Evolutionary conservation across 2,113 vertebrate species (phyloP).

Genomic region (Nycticorax nycticorax): DNA sequence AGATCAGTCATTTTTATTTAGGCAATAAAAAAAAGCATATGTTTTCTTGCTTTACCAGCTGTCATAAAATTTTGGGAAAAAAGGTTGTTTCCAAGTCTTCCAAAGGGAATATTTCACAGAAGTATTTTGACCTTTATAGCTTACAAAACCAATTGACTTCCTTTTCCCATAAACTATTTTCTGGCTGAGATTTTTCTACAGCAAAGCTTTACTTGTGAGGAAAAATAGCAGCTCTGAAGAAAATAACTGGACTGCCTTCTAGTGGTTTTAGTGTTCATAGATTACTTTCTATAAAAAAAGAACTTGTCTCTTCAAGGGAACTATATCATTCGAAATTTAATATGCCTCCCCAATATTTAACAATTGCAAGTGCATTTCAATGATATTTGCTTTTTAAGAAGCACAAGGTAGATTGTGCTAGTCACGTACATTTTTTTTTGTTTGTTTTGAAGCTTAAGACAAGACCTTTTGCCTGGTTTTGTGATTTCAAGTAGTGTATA

Average conservation of each 20-base stretch:
- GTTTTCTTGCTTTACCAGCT: constrained; percentile 64
- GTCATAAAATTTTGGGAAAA: constrained; percentile 68
- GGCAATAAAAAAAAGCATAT: constrained; percentile 61
- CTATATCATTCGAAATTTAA: background rate
- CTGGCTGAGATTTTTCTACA: constrained; percentile 38
- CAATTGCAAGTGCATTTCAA: background rate
- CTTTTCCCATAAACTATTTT: constrained; percentile 50
- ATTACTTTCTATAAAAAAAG: background rate
- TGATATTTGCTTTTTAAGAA: background rate
- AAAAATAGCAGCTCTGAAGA: constrained; percentile 3
- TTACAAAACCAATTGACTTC: constrained; percentile 55
- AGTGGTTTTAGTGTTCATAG: background rate
- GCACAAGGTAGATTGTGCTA: background rate
- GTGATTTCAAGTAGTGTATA: background rate
- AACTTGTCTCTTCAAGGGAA: background rate
- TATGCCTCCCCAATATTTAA: background rate
- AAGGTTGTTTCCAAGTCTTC: constrained; percentile 58
- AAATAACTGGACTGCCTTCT: constrained; percentile 55
- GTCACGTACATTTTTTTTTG: fast-evolving
- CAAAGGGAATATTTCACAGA: constrained; percentile 57
- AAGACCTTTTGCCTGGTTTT: background rate
- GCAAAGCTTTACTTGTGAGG: background rate
- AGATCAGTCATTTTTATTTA: constrained; percentile 73
- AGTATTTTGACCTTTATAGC: constrained; percentile 70
- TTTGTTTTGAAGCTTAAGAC: background rate